Base-by-base conservation (phyloP, 2,113 vertebrate genomes). In the Candoia aspera region DNA sequence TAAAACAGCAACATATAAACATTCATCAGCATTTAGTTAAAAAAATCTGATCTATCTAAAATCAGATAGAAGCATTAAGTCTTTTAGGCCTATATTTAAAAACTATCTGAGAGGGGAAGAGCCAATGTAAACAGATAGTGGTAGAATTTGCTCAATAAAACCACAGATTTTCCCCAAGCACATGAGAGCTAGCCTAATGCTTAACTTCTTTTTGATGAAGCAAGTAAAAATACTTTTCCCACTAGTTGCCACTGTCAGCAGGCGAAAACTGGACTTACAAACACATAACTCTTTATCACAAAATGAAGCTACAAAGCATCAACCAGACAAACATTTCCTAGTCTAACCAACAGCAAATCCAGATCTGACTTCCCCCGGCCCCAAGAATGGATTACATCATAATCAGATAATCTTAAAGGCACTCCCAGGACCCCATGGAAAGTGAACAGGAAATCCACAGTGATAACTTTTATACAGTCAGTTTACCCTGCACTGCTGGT, bases 241-340 rank as follows among this genome's bases (percentile, higher is more conserved):
- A 26, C 84, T 46, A 68, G 60, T 55, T 42, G 68, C 53, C 9
- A 54, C 15, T 79, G n/a, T 79, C 37, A 37, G 68, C 6, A 37
- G 68, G 68, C 2, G 15, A 79, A 79, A 79, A 79, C 33, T 37
- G n/a, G 15, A 79, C 37, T n/a, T 79, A 79, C 15, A 79, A 6
- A 37, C n/a, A 79, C 68, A 33, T 17, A 33, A 73, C 68, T 33
- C n/a, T 73, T 73, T 17, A 53, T 17, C 6, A 64, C 59, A 79
- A 37, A 37, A 84, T 19, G 2, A 68, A 73, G 29, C 23, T 37
- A 83, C 19, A 24, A 15, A 55, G 53, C 33, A 42, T 55, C 33
- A 57, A 42, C 37, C 17, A 17, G 10, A 90, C 49, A 58, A 2
- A 1, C 0, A 0, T 26, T 73, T 2, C 0, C 49, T 33, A 68